Percentiles rank a stretch among this genome's conserved stretches.
These are phyloP conservation scores for Glaucidium brasilianum DNA, from an alignment of 2,113 vertebrate species.

Conservation along the genomic window DNA sequence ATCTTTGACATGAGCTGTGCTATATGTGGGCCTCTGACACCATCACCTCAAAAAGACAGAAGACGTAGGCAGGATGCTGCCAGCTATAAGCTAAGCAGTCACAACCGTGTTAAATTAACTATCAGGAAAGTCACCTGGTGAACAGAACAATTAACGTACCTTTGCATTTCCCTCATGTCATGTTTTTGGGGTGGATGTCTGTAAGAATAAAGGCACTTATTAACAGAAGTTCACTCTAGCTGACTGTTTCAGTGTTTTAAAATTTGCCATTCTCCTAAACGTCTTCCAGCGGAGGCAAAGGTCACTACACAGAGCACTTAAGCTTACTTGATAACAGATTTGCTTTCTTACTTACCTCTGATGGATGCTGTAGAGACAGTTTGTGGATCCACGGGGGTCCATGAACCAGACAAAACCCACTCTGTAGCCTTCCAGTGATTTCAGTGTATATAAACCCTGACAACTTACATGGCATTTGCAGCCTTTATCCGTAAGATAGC, in stretches of 20 bases:
- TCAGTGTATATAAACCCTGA: rapidly evolving
- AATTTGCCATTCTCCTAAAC: background rate
- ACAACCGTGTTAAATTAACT: background rate
- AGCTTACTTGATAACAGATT: background rate
- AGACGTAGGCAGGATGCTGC: background rate
- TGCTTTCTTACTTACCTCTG: background rate
- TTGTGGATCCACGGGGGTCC: background rate
- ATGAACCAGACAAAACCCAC: background rate
- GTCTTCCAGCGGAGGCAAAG: background rate
- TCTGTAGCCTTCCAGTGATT: background rate
- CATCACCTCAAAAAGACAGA: background rate
- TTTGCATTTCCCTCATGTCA: background rate
- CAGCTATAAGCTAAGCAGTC: background rate
- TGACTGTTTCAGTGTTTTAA: background rate
- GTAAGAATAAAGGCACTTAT: background rate
- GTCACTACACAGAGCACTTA: background rate
- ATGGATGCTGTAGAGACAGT: background rate
- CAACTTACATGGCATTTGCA: background rate
- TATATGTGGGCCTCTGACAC: background rate
- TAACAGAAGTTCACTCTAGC: background rate
- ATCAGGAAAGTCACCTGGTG: background rate
- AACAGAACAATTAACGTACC: background rate
- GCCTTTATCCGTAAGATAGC: rapidly evolving
- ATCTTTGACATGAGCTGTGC: background rate
- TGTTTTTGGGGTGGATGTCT: background rate